A percentile compares a stretch with the other conserved stretches of the same genome.
Conservation (phyloP, 2,888 invertebrate species). For the Drosophila kanekoi region DNA sequence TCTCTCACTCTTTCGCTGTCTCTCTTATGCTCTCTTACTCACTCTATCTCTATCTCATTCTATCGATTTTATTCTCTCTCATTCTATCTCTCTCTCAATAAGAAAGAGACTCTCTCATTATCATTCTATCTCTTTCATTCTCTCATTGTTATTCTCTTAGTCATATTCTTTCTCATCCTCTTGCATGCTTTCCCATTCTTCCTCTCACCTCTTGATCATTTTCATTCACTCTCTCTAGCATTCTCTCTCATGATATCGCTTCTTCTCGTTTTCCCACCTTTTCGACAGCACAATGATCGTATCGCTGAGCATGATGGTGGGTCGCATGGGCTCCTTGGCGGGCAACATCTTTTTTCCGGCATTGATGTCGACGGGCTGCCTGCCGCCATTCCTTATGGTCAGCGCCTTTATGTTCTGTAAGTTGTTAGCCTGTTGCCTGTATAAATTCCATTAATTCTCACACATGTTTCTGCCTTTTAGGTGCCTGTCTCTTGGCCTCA, state of each 20-base stretch:
- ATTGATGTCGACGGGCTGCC: slow-evolving; percentile 88
- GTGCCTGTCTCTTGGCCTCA: slow-evolving; percentile 57
- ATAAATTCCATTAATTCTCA: background rate
- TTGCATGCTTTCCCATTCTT: background rate
- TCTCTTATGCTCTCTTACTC: no score
- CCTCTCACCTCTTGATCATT: background rate
- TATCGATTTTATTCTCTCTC: no score
- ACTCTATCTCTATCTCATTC: no score
- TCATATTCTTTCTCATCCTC: no score
- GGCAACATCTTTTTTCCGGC: slow-evolving; percentile 91
- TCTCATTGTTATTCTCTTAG: no score
- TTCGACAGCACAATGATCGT: slow-evolving; percentile 89
- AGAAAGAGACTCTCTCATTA: no score
- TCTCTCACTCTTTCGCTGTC: background rate
- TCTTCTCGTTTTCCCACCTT: background rate
- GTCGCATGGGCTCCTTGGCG: slow-evolving; percentile 89
- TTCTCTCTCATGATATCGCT: no score
- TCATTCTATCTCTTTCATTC: no score
- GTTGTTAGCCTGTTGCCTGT: slow-evolving; percentile 32
- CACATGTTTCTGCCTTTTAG: slow-evolving; percentile 29
- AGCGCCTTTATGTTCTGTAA: slow-evolving; percentile 88
- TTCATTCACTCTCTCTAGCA: no score
- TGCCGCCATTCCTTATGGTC: slow-evolving; percentile 90
- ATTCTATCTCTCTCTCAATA: no score
- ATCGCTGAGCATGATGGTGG: slow-evolving; percentile 89